These are phyloP conservation scores for Odocoileus hemionus DNA, from an alignment of 2,113 vertebrate species.

Conservation along the genomic window DNA sequence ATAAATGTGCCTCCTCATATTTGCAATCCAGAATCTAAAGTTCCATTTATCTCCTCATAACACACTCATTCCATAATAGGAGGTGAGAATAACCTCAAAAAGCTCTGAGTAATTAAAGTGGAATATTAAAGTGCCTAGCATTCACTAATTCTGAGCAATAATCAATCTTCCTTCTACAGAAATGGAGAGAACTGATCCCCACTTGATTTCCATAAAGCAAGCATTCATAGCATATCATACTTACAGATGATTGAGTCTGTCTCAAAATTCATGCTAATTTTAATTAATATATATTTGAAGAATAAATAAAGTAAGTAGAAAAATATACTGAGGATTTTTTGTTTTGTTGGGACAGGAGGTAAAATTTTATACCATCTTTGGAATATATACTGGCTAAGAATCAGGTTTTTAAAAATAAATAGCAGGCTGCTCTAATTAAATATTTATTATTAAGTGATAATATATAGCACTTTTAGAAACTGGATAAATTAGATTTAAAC, in stretches of 20 bases:
- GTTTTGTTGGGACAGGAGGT: background rate
- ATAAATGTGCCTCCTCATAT: background rate
- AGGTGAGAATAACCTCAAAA: background rate
- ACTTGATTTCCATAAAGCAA: background rate
- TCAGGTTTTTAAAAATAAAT: background rate
- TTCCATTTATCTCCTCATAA: background rate
- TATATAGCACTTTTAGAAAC: background rate
- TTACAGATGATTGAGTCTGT: background rate
- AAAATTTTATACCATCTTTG: background rate
- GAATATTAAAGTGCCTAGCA: background rate
- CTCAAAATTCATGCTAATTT: background rate
- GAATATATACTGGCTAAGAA: background rate
- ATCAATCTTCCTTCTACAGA: background rate
- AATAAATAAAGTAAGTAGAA: background rate
- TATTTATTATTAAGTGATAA: background rate
- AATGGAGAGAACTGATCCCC: background rate
- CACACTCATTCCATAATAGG: background rate
- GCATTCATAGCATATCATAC: background rate
- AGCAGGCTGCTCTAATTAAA: background rate
- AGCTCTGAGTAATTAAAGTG: background rate
- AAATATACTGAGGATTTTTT: background rate
- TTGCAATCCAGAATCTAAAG: background rate
- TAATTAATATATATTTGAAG: background rate
- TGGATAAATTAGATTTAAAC: background rate
- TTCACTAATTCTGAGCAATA: background rate